phyloP scores from a whole-genome alignment of 2,113 vertebrate genomes.

The Lampris incognitus region DNA sequence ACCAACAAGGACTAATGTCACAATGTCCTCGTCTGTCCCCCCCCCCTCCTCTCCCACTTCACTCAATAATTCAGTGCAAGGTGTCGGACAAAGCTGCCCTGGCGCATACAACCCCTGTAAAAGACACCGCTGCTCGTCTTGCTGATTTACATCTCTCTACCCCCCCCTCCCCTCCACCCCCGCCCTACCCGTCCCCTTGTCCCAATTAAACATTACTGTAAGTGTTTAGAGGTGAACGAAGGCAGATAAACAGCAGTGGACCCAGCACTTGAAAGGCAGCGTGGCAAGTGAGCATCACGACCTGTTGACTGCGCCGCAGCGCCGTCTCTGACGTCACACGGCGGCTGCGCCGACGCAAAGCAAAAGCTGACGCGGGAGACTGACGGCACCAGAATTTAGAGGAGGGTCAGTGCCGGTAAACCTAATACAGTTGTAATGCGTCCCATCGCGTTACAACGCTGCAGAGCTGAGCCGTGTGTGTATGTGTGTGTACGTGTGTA shows the following conservation, averaged over 20 bases:
- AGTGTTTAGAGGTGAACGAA: conserved; percentile 63
- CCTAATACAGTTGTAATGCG: too few relatives aligned
- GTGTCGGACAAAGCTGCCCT: conserved; percentile 85
- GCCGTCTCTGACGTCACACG: too few relatives aligned
- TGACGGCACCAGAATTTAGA: too few relatives aligned
- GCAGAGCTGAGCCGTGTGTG: too few relatives aligned
- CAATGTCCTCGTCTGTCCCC: conserved; percentile 62
- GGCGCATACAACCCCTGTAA: conserved; percentile 78
- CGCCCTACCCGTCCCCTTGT: conserved; percentile 33
- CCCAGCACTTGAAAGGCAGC: conserved; percentile 2
- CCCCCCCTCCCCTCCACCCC: conserved; percentile 46
- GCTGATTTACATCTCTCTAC: conserved; percentile 69
- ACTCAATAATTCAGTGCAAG: conserved; percentile 82
- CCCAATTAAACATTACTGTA: conserved; percentile 77
- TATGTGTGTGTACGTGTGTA: too few relatives aligned
- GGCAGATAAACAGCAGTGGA: conserved; percentile 22
- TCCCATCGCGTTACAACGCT: too few relatives aligned
- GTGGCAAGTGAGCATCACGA: neutral
- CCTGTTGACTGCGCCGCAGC: too few relatives aligned
- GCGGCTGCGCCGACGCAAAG: too few relatives aligned
- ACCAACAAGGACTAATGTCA: conserved; percentile 82
- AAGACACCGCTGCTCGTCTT: conserved; percentile 72
- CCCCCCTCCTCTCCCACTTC: conserved; percentile 34
- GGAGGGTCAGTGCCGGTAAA: too few relatives aligned
- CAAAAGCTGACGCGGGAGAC: too few relatives aligned